These are phyloP conservation scores for Chironex yamaguchii DNA, from an alignment of 30 jellyfish, hydroid and myxozoan genomes.

Conservation along the genomic window DNA sequence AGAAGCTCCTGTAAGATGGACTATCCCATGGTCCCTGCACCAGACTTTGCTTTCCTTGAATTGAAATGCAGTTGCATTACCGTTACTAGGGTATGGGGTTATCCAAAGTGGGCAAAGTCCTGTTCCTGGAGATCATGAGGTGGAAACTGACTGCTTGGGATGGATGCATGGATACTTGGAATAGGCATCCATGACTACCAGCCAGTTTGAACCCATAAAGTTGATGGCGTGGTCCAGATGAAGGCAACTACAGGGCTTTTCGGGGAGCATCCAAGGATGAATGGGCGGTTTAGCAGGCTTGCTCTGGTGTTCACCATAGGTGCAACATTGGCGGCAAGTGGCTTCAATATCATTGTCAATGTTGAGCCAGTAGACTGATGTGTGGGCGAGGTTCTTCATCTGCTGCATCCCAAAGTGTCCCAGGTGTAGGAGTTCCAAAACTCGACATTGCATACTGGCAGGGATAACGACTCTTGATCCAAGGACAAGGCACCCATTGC, in stretches of 20 bases:
- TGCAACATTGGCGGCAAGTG: neutral
- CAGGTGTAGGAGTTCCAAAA: slow-evolving; percentile 40
- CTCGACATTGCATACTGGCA: neutral
- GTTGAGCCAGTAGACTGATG: slow-evolving; percentile 61
- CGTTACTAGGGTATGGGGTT: slow-evolving; percentile 39
- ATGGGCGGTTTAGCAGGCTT: slow-evolving; percentile 12
- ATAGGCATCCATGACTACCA: slow-evolving; percentile 34
- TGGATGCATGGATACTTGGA: slow-evolving; percentile 56
- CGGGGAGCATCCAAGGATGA: slow-evolving; percentile 45
- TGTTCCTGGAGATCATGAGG: slow-evolving; percentile 14
- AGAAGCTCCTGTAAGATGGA: slow-evolving; percentile 48
- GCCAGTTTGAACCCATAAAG: slow-evolving; percentile 46
- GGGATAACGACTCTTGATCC: slow-evolving; percentile 46
- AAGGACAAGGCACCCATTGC: slow-evolving; percentile 14
- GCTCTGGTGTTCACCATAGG: slow-evolving; percentile 55
- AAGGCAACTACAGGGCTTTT: slow-evolving; percentile 33
- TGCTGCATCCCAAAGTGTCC: slow-evolving; percentile 65
- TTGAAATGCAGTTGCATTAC: slow-evolving; percentile 20
- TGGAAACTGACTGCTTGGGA: neutral
- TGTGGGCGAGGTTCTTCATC: slow-evolving; percentile 46
- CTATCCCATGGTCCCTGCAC: slow-evolving; percentile 16
- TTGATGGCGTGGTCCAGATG: slow-evolving; percentile 46
- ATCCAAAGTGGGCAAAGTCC: slow-evolving; percentile 34
- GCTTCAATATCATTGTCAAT: slow-evolving; percentile 21
- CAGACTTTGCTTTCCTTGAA: slow-evolving; percentile 13